Conservation (phyloP, 2,888 invertebrate species). For the Anodontia alba region DNA sequence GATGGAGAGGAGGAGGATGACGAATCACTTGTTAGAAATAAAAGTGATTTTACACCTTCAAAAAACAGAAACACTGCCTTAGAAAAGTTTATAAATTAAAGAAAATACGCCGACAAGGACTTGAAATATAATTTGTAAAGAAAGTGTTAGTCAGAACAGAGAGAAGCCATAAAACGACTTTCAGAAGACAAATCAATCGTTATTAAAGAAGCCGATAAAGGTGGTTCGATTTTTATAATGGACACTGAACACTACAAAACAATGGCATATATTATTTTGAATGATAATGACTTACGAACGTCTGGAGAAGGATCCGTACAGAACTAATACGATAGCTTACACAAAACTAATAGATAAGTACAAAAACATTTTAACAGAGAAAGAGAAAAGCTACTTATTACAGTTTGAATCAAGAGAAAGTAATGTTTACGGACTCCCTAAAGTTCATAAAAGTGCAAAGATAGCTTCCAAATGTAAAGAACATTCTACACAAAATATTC, state of each 20-base stretch:
- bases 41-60: not conserved
- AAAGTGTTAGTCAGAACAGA: not conserved
- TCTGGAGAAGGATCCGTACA: not conserved
- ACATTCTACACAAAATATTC: not conserved
- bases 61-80: not conserved
- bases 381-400: not conserved
- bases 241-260: constrained; percentile 18
- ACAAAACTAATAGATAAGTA: not conserved
- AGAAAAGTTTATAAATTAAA: not conserved
- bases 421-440: not conserved
- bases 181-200: constrained; percentile 3
- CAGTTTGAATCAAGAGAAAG: not conserved
- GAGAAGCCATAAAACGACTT: not conserved
- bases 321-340: not conserved
- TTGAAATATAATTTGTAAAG: not conserved
- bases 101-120: not conserved
- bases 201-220: constrained; percentile 28
- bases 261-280: not conserved
- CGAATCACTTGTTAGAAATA: not conserved
- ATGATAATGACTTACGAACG: not conserved
- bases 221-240: constrained; percentile 9
- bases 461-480: not conserved
- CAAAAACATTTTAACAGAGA: not conserved
- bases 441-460: not conserved
- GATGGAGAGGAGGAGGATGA: not conserved